Base-by-base conservation (phyloP, 2,797 vertebrate genomes). In the Cuniculus paca region DNA sequence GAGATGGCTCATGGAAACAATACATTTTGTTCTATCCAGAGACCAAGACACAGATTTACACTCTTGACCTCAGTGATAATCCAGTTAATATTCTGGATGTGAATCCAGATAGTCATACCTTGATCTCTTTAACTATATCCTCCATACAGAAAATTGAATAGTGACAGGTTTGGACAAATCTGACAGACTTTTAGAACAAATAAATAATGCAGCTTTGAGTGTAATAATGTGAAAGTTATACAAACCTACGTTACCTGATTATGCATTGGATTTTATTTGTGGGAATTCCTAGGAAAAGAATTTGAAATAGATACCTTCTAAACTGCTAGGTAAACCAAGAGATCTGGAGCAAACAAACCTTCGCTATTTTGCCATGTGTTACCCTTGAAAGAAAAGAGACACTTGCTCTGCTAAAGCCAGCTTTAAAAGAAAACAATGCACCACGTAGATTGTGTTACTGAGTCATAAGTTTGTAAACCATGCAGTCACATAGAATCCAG, bases 401-500 rank as follows among this genome's bases (percentile, higher is more conserved):
- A 16, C 79, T 78, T 60, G 42, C 31, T 19, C 2, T 7, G 6
- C 4, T 82, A 92, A 88, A 56, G 2, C 50, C 12, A 60, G 17
- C 4, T 45, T 63, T 95, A 60, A 82, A 68, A 61, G 42, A 72
- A 91, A 95, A 75, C 39, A 88, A 24, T 5, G 1, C 63, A 17
- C 19, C 83, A 14, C 26, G 5, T 42, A 63, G 24, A n/a, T 3
- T 74, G 24, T 63, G 2, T 63, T 11, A 12, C 75, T 50, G 4
- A 52, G 28, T 63, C 81, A 12, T n/a, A 22, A 77, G 2, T 31
- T 54, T n/a, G n/a, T 60, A 36, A 58, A 50, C 24, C 77, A 3
- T 5, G 2, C 7, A 52, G 4, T n/a, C 3, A 0, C 54, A n/a
- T 0, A 17, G 6, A 24, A 72, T 6, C 2, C 26, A 24, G 48